phyloP scores from a whole-genome alignment of 2,888 invertebrate species.

The Priocnemis perturbator region DNA sequence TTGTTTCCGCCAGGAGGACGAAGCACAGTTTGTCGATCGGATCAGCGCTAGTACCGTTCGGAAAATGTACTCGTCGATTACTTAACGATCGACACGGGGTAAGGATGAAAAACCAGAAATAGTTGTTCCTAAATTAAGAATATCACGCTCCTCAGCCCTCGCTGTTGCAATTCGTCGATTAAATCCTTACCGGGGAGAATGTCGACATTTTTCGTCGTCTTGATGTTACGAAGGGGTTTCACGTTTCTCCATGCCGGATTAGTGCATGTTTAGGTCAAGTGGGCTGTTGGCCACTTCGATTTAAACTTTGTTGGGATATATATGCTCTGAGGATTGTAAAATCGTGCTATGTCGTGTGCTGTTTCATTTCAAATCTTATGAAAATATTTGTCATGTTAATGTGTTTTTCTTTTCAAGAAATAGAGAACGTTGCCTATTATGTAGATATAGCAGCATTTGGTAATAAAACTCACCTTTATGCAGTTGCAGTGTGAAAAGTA shows the following conservation, averaged over 20 bases:
- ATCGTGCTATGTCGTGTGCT: not conserved
- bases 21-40: not conserved
- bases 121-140: conserved; percentile 1
- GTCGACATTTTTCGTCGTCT: too few species aligned
- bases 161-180: not conserved
- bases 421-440: not conserved
- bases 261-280: too few species aligned
- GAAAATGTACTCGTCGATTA: conserved; percentile 39
- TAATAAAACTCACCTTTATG: not conserved
- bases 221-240: too few species aligned
- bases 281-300: not conserved
- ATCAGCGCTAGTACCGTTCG: conserved; percentile 4
- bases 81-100: conserved; percentile 38
- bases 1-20: not conserved
- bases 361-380: not conserved
- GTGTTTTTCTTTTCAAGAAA: not conserved
- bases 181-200: too few species aligned
- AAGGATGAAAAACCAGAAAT: conserved; percentile 13
- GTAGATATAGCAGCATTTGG: not conserved
- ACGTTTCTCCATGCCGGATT: too few species aligned
- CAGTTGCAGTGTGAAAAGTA: too few species aligned
- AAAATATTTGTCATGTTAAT: not conserved
- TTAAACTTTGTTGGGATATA: not conserved
- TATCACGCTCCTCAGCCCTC: not conserved
- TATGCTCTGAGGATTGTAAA: not conserved